phyloP scores from a whole-genome alignment of 2,797 vertebrate species.

The Masticophis lateralis region DNA sequence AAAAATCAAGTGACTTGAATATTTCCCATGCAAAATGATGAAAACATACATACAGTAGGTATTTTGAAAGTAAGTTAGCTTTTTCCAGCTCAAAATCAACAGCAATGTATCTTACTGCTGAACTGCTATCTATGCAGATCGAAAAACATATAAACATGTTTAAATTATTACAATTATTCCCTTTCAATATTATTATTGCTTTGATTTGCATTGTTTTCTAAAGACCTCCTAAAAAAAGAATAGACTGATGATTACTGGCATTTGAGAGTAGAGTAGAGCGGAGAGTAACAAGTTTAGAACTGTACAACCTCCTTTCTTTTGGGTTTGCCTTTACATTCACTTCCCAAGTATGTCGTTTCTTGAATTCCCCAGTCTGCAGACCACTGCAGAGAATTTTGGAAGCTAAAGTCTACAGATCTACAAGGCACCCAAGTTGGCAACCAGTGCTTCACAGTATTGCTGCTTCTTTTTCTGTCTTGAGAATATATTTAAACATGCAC shows the following conservation, averaged over 20 bases:
- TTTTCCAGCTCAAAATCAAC: not conserved
- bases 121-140: not conserved
- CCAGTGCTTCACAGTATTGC: not conserved
- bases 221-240: not conserved
- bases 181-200: not conserved
- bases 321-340: not conserved
- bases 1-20: not conserved
- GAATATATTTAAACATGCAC: not conserved
- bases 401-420: not conserved
- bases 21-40: not conserved
- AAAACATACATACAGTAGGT: not conserved
- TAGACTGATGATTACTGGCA: not conserved
- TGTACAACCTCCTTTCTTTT: not conserved
- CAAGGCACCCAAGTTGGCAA: not conserved
- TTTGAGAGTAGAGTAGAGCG: not conserved
- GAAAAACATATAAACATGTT: not conserved
- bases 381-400: not conserved
- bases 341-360: not conserved
- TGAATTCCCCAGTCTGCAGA: not conserved
- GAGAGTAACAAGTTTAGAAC: not conserved
- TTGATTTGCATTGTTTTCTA: not conserved
- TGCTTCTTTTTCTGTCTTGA: not conserved
- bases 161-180: not conserved
- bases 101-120: not conserved
- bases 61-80: conserved; percentile 2